Percentiles rank a stretch among this genome's conserved stretches.
Conservation (phyloP, 2,888 invertebrate genomes). For the Smittia sp. region DNA sequence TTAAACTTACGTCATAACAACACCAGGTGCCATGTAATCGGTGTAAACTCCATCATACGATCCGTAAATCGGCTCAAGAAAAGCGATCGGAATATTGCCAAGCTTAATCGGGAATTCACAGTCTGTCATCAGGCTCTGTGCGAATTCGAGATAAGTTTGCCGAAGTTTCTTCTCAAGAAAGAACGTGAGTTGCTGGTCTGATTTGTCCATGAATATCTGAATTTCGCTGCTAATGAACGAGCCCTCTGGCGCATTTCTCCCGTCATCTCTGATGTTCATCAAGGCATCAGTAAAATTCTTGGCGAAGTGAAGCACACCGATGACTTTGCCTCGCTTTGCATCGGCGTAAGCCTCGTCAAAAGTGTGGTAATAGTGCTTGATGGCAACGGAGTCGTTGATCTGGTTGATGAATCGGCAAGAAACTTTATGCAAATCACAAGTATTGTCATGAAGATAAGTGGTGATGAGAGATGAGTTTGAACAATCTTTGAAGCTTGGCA, state of each 20-base stretch:
- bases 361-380: slow-evolving; percentile 57
- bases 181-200: slow-evolving; percentile 79
- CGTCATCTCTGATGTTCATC: slow-evolving; percentile 59
- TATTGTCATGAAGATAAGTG: slow-evolving; percentile 50
- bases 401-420: slow-evolving; percentile 63
- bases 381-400: slow-evolving; percentile 59
- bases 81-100: slow-evolving; percentile 64
- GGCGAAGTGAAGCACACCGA: slow-evolving; percentile 67
- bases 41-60: slow-evolving; percentile 66
- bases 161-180: slow-evolving; percentile 68
- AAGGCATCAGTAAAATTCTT: slow-evolving; percentile 70
- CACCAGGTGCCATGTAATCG: slow-evolving; percentile 80
- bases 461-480: slow-evolving; percentile 51
- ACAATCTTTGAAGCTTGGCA: slow-evolving; percentile 54
- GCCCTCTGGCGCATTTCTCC: slow-evolving; percentile 57
- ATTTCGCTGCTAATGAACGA: slow-evolving; percentile 62
- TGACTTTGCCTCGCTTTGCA: slow-evolving; percentile 57
- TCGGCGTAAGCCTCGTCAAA: slow-evolving; percentile 57
- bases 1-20: slow-evolving; percentile 69
- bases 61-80: slow-evolving; percentile 70
- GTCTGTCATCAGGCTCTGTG: slow-evolving; percentile 61
- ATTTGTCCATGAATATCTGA: slow-evolving; percentile 70
- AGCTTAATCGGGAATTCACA: slow-evolving; percentile 62
- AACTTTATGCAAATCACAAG: slow-evolving; percentile 58
- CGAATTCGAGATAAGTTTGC: slow-evolving; percentile 66